Base-by-base conservation (phyloP, 2,888 invertebrate genomes). In the Ectobius pallidus region DNA sequence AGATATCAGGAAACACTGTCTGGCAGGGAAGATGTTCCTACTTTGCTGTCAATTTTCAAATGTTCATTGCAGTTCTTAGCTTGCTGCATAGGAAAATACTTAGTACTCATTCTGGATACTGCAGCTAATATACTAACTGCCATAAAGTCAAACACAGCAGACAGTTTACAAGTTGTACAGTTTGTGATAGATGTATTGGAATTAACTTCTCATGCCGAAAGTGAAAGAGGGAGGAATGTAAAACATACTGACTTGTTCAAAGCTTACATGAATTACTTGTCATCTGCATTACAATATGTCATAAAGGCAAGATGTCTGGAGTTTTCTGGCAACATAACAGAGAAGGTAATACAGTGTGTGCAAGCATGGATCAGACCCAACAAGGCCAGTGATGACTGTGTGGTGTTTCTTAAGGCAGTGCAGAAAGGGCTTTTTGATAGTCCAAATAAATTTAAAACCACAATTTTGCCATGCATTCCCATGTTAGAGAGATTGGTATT, bases 31-130 rank as follows among this genome's bases (percentile, higher is more conserved):
- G 58, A 58, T 32, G 6, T 58, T 30, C 30, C 16, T 14, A 4
- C 27, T 16, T 4, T 16, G 6, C 3, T 58, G 4, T 25, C 14
- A 14, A 58, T 58, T 18, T 30, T 27, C 2, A 32, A 32, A n/a
- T 16, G 30, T 30, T 30, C 58, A 7, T 9, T 58, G 30, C 22
- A 58, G 30, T 58, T 58, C 18, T 25, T 58, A 16, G n/a, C 9
- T 30, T 58, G 58, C 30, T 58, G 58, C 58, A 58, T 30, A 16
- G 58, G 58, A 58, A 30, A n/a, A 3, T 58, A 30, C 18, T 58
- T 58, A n/a, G 2, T 58, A 18, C 27, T 30, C n/a, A 30, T 30
- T 32, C 18, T 58, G 58, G 30, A 58, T n/a, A 58, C 14, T 30
- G 27, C 58, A 30, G 16, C 58, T 25, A 2, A 58, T 1, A 25